Evolutionary conservation across 2,888 invertebrate genomes (phyloP), one percentile per base, ranked within the genome.

Genomic region (Athalia circularis): DNA sequence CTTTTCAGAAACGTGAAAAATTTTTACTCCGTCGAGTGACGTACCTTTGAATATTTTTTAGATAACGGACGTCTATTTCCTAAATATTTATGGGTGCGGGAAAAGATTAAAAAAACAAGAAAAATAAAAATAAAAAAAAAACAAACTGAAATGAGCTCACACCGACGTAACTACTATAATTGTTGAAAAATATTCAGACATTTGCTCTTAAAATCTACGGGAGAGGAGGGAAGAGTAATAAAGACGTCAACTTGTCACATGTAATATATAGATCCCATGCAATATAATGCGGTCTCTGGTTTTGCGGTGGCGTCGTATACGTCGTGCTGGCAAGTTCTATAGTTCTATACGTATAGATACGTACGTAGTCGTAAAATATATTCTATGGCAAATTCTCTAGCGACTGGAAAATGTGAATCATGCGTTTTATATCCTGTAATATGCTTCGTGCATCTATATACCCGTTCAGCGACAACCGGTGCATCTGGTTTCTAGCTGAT

Each of bases 161-260:
- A 45, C 13, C 13, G 0, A 3, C 7, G 9, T 47, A 11, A 13
- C 13, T 52, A 52, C 6, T n/a, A n/a, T n/a, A 13, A 50, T 62
- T 61, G 61, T 72, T 43, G 3, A 64, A 64, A 29, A 75, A 62
- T 75, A 5, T 5, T 29, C 29, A 29, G 0, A 29, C 29, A 29
- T 29, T 11, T 45, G 62, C 62, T 75, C 75, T 75, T 64, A 50
- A 75, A 75, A 61, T 64, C 50, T 50, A 43, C 75, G 50, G 29
- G 8, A 3, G 50, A 2, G 29, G 29, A 2, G 29, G 29, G 29
- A 29, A 29, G 29, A 50, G 50, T 15, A 75, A 62, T 75, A 75
- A 75, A 75, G 29, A 75, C n/a, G 75, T 64, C 75, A 75, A 75
- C 75, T 62, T 62, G 75, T 75, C 75, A 29, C 62, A n/a, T 75